Base-by-base conservation (phyloP, 1,140 invertebrate genomes). In the Drosophila nikananu region DNA sequence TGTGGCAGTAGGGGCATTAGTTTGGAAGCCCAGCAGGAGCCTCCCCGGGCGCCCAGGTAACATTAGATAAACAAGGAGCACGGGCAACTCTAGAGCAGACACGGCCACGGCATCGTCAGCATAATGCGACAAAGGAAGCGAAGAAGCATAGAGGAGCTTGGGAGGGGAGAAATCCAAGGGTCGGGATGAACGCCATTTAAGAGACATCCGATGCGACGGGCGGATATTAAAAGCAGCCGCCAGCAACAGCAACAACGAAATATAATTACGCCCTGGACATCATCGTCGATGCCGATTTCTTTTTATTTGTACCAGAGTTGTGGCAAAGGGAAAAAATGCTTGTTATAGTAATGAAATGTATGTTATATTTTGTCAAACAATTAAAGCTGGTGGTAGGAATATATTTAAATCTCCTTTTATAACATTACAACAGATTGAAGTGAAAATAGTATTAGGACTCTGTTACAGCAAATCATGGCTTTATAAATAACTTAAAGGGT, bases 1-100 rank as follows among this genome's bases (percentile, higher is more conserved):
- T 80, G 65, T 74, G 77, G 63, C 72, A 80, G 72, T 81, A 84
- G 66, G 77, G 82, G 73, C 81, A 84, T 84, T 81, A 84, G 82
- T 81, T 84, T 66, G 68, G 66, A 46, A 62, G 60, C 30, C 60
- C 42, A 30, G 21, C 66, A 68, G 17, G 17, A 19, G 21, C 62
- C 51, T n/a, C 21, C 30, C 51, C n/a, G 49, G 17, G n/a, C 30
- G 30, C 13, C 68, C 19, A 57, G 59, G 65, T 51, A 64, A 75
- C 70, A 83, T 83, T 63, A 80, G 81, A 80, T 76, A 83, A 83
- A 83, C 81, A 83, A 77, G 65, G 17, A 74, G 63, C 66, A 83
- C 75, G 62, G 57, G 51, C 60, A 49, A 15, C 55, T 46, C 59
- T 42, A 35, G 15, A 49, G 21, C 27, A n/a, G 59, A 30, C 49